Evolutionary conservation across 2,797 vertebrate genomes (phyloP), one percentile per base, ranked within the genome.

Genomic region (Caiman crocodilus): DNA sequence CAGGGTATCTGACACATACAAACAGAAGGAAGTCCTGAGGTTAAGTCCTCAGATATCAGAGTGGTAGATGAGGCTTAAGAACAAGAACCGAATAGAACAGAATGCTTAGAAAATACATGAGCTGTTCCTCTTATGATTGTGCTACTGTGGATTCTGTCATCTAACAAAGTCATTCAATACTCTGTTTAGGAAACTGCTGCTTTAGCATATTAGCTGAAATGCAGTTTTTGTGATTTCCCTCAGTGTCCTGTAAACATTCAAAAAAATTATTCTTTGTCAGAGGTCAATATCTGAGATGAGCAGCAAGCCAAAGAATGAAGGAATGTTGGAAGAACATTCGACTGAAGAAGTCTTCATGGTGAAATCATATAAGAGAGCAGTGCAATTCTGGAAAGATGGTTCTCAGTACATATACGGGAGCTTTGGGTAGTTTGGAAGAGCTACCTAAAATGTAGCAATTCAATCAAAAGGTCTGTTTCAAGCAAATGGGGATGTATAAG

Each of bases 251-350:
- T 93, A 92, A 92, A 0, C 1, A 89, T 89, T 4, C 0, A 64
- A 92, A 89, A 89, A 82, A 28, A 20, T 1, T 25, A 17, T 90
- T 79, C 60, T 91, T 76, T 84, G 75, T 94, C 75, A 89, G 91
- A 96, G 90, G 61, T 69, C 84, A 58, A 28, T 74, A 71, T 82
- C 88, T 92, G 42, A 88, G 82, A 85, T 94, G 89, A 85, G 88
- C 32, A 82, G 67, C 82, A 83, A 94, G 69, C 28, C 74, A 76
- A 96, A 89, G 73, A 87, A 80, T 87, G 86, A 59, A 64, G 78
- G 92, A 96, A 92, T 79, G 69, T 59, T 42, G 6, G 69, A 88
- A 78, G 25, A 60, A 82, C 57, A 79, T 25, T 9, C 26, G 15
- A 90, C 78, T 28, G 21, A 81, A 91, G 86, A 79, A 84, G 65